A percentile compares a stretch with the other conserved stretches of the same genome.
These are phyloP conservation scores for Drosophila paracracens DNA, from an alignment of 2,888 invertebrate genomes.

Conservation along the genomic window DNA sequence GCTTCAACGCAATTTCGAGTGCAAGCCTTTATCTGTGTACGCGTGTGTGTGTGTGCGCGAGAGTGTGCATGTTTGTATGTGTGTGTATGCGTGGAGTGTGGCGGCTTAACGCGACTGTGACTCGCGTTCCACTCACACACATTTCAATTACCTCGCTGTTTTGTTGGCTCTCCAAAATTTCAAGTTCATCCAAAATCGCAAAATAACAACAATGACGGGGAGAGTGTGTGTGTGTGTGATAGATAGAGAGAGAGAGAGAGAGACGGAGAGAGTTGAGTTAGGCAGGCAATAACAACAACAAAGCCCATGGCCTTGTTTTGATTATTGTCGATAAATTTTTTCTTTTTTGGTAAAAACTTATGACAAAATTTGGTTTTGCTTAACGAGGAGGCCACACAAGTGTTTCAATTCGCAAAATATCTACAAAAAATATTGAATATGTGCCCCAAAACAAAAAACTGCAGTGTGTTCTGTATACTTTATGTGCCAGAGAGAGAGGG, in stretches of 20 bases:
- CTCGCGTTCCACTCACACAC: conserved; percentile 32
- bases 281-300: conserved; percentile 13
- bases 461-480: background rate
- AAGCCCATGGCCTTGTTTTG: conserved; percentile 14
- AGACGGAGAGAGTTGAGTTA: conserved; percentile 8
- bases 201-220: conserved; percentile 32
- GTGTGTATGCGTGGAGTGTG: conserved; percentile 14
- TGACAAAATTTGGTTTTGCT: conserved; percentile 16
- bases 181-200: conserved; percentile 72
- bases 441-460: background rate
- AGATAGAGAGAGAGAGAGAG: background rate
- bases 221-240: background rate
- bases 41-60: conserved; percentile 20
- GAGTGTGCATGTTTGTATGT: conserved; percentile 19
- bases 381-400: conserved; percentile 37
- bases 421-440: conserved; percentile 19
- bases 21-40: conserved; percentile 15
- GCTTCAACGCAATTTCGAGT: conserved; percentile 35
- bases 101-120: conserved; percentile 19
- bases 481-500: background rate
- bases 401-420: conserved; percentile 18
- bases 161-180: conserved; percentile 73
- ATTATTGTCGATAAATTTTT: conserved; percentile 24
- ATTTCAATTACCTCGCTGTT: conserved; percentile 61
- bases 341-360: conserved; percentile 25